A percentile compares a stretch with the other conserved stretches of the same genome.
These are phyloP conservation scores for Sebastes nivosus DNA, from an alignment of 2,797 vertebrate genomes.

Conservation along the genomic window DNA sequence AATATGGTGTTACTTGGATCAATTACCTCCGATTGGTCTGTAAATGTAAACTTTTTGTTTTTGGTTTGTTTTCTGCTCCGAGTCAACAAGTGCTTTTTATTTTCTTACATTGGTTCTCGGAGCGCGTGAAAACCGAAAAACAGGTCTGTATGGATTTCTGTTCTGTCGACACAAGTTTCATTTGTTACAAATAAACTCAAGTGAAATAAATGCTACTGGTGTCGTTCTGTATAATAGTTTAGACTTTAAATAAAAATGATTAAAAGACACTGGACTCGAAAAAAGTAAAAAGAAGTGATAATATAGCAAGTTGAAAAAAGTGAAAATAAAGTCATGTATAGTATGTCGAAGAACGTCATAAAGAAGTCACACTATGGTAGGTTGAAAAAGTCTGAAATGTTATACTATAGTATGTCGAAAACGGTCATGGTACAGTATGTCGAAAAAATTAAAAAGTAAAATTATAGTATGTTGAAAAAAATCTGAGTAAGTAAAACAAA, in stretches of 20 bases:
- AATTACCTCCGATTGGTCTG: constrained; percentile 95
- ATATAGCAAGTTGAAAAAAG: too few species aligned
- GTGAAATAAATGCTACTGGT: constrained; percentile 89
- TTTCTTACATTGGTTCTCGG: constrained; percentile 96
- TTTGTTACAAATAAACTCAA: constrained; percentile 99
- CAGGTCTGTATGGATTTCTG: constrained; percentile 97
- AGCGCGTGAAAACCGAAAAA: constrained; percentile 76
- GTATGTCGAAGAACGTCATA: too few species aligned
- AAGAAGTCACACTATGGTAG: too few species aligned
- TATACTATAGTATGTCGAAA: too few species aligned
- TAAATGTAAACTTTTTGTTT: constrained; percentile 91
- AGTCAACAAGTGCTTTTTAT: constrained; percentile 99
- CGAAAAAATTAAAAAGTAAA: fast-evolving
- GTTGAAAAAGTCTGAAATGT: too few species aligned
- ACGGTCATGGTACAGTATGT: too few species aligned
- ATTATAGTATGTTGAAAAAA: not conserved
- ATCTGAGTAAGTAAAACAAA: too few species aligned
- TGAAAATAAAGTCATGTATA: too few species aligned
- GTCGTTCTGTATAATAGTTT: constrained; percentile 52
- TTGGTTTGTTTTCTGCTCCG: constrained; percentile 82
- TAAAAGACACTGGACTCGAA: not conserved
- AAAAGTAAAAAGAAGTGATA: not conserved
- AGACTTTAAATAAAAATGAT: not conserved
- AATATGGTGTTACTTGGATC: constrained; percentile 91
- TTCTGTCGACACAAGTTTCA: constrained; percentile 99